Base-by-base conservation (phyloP, 2,113 vertebrate genomes). In the Petromus typicus region DNA sequence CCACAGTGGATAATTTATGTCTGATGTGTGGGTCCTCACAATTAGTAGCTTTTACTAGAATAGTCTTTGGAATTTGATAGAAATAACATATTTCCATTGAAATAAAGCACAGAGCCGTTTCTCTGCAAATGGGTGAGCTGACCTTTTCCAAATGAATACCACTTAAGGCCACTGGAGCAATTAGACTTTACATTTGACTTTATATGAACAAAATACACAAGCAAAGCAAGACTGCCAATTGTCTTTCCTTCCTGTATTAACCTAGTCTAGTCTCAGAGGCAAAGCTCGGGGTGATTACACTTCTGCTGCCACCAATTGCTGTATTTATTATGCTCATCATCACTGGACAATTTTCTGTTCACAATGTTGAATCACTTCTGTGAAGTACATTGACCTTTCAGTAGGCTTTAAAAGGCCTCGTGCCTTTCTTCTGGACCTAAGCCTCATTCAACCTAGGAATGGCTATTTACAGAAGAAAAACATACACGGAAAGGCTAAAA, bases 71-170 rank as follows among this genome's bases (percentile, higher is more conserved):
- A 37, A 67, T 86, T 88, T 86, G 59, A 56, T 59, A 59, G 45
- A 84, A 81, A 79, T 1, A 66, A 22, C 32, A 10, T 48, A n/a
- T 57, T 78, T 54, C 51, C 75, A 34, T 54, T 34, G 17, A 89
- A 79, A 76, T 37, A 64, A 91, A 90, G 30, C 63, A 81, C 51
- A 66, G 51, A 88, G 48, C 34, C 30, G 32, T 83, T 86, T 89
- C 12, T 90, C 7, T 88, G 30, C 17, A 76, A 64, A 45, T 86
- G 18, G 10, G 3, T 85, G n/a, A 83, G 48, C 73, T 96, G 73
- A 59, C 45, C 66, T 85, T 90, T 80, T 27, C 69, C 37, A 88
- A 78, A 56, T 91, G 81, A 63, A 20, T 91, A 32, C 87, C 40
- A 66, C 45, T 84, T 69, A 83, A 57, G 79, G 43, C 22, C 85